phyloP scores from a whole-genome alignment of 2,113 vertebrate species.

The Arenaria interpres region DNA sequence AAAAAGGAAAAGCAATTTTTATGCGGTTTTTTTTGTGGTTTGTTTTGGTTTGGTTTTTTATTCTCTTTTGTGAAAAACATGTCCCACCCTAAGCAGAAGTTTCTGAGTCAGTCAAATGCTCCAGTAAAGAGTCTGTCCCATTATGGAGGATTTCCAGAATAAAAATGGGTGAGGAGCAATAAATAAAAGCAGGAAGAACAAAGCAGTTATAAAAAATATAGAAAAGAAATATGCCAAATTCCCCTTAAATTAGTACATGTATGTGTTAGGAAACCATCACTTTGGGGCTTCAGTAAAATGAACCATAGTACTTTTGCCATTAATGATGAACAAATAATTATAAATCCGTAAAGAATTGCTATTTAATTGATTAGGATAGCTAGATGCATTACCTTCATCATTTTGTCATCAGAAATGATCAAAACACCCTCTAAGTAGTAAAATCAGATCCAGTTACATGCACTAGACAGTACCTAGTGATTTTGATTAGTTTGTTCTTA shows the following conservation, averaged over 20 bases:
- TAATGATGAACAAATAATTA: background rate
- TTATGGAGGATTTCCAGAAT: background rate
- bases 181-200: background rate
- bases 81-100: background rate
- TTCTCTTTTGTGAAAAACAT: background rate
- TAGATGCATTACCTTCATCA: background rate
- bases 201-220: background rate
- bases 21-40: accelerated
- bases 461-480: background rate
- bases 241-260: background rate
- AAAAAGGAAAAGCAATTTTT: background rate
- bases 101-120: background rate
- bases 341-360: background rate
- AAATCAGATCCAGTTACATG: background rate
- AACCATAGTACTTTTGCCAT: background rate
- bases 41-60: background rate
- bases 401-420: background rate
- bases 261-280: background rate
- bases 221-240: background rate
- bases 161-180: background rate
- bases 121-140: background rate
- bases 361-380: background rate
- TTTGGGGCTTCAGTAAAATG: background rate
- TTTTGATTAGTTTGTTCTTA: background rate
- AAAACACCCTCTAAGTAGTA: background rate